Evolutionary conservation across 1,140 invertebrate genomes (phyloP).

Genomic region (Protaetia brevitarsis): DNA sequence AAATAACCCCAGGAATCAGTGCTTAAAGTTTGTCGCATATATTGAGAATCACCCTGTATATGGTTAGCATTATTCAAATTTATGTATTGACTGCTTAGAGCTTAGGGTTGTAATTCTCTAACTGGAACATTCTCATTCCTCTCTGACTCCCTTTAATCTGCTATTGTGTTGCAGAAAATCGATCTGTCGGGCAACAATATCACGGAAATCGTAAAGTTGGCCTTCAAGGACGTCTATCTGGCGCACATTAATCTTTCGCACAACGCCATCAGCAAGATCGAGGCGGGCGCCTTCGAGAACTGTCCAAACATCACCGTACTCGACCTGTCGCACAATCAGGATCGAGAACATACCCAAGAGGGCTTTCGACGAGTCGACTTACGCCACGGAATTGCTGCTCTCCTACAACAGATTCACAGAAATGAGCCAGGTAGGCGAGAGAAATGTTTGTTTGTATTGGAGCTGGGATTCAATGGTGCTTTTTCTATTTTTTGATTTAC

Average conservation of each 20-base stretch:
- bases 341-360: constrained; percentile 64
- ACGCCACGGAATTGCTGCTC: constrained; percentile 72
- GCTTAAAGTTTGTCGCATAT: too few relatives aligned
- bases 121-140: too few relatives aligned
- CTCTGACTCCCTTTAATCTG: constrained; percentile 9
- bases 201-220: constrained; percentile 69
- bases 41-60: too few relatives aligned
- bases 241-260: constrained; percentile 76
- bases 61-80: background rate
- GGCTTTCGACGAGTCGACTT: constrained; percentile 78
- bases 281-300: constrained; percentile 76
- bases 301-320: constrained; percentile 83
- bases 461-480: too few relatives aligned
- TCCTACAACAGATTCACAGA: constrained; percentile 76
- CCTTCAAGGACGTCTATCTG: constrained; percentile 83
- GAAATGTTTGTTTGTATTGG: too few relatives aligned
- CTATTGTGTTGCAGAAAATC: constrained; percentile 62
- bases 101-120: too few relatives aligned
- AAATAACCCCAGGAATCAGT: too few relatives aligned
- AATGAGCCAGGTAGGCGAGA: too few relatives aligned
- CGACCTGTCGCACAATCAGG: constrained; percentile 80
- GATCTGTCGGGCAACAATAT: constrained; percentile 81
- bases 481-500: too few relatives aligned
- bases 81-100: too few relatives aligned
- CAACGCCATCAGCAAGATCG: constrained; percentile 73